Base-by-base conservation (phyloP, 2,113 vertebrate species). In the Cyanoliseus patagonus region DNA sequence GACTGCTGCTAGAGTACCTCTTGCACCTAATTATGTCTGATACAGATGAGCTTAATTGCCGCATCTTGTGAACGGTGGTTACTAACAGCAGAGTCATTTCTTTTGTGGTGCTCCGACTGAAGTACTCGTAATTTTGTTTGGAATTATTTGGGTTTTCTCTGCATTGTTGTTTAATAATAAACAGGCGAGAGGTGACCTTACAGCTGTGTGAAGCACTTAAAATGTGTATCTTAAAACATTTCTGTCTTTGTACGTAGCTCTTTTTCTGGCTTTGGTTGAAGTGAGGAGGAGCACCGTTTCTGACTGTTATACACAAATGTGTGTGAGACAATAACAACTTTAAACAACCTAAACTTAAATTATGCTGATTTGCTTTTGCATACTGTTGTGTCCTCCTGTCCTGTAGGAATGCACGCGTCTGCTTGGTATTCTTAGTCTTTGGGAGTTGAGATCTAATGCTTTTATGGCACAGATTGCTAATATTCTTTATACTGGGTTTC, bases 321-420 rank as follows among this genome's bases (percentile, higher is more conserved):
- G 46, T 83, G 67, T 39, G 78, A 91, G 79, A 83, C 68, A 88
- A 42, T 92, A 91, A 83, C 75, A 91, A 17, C 4, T 59, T 59
- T 59, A 79, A 82, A 92, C 88, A 51, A 81, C 81, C 83, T 88
- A 41, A 74, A 76, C 82, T 73, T 91, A 86, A 85, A 83, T 86
- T 22, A 7, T 7, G 15, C n/a, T 74, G 62, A 7, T 95, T 83
- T 82, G 37, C 76, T 94, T 90, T 77, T 87, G 83, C 44, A 13
- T 57, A 17, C 33, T 64, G 47, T 49, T 2, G 0, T 80, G 84
- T 64, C 86, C 95, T 94, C 86, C 94, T 75, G 96, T 97, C 92
- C 94, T 92, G 90, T 28, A 89, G 94, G 90, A 96, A 72, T 18
- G 61, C 57, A 62, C 0, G 8, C 61, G 67, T 83, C 91, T 96